Evolutionary conservation across 2,113 vertebrate genomes (phyloP).

Genomic region (Rousettus leschenaultii): DNA sequence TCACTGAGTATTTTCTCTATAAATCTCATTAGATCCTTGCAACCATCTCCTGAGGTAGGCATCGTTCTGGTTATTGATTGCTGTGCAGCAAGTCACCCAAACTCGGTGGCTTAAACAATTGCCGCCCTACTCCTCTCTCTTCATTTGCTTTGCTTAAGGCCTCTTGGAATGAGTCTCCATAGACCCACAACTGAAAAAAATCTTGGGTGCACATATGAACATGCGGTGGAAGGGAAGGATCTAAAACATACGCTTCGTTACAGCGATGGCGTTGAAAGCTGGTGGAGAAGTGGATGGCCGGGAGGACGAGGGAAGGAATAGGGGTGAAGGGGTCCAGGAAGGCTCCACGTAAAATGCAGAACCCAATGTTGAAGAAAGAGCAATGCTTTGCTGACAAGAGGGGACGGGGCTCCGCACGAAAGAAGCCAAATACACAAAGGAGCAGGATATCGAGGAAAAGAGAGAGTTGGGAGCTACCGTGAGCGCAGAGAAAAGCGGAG

Average conservation of each 20-base stretch:
- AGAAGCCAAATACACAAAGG: not conserved
- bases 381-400: not conserved
- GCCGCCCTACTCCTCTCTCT: not conserved
- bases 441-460: not conserved
- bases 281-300: not conserved
- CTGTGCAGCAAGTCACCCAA: not conserved
- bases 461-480: not conserved
- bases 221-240: not conserved
- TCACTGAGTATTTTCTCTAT: not conserved
- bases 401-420: accelerated
- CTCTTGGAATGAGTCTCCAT: not conserved
- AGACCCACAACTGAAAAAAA: not conserved
- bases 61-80: not conserved
- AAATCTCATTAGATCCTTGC: not conserved
- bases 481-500: not conserved
- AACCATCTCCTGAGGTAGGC: accelerated
- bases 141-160: not conserved
- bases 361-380: not conserved
- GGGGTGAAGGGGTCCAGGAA: not conserved
- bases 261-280: not conserved
- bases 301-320: not conserved
- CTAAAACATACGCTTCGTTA: not conserved
- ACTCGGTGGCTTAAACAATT: not conserved
- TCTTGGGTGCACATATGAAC: not conserved
- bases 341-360: not conserved